phyloP scores from a whole-genome alignment of 1,140 invertebrate genomes.

The Lasioglossum baleicum region DNA sequence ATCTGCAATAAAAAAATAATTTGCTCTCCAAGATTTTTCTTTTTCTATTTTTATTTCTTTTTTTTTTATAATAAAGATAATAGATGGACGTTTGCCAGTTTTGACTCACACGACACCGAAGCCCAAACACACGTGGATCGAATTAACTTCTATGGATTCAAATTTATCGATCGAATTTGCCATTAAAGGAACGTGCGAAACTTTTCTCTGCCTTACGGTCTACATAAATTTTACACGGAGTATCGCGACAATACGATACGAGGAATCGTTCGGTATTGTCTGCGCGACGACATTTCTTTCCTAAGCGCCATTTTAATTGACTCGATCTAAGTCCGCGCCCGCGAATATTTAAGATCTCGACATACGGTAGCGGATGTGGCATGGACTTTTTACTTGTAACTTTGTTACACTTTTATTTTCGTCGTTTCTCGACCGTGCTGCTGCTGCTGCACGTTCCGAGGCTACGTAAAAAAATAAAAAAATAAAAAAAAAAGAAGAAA shows the following conservation, averaged over 20 bases:
- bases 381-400: slow-evolving; percentile 43
- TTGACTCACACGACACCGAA: slow-evolving; percentile 37
- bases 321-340: slow-evolving; percentile 1
- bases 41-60: too few species aligned
- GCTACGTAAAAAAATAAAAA: too few species aligned
- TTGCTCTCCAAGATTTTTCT: too few species aligned
- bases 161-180: slow-evolving; percentile 41
- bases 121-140: slow-evolving; percentile 44
- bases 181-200: too few species aligned
- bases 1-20: too few species aligned
- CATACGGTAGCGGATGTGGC: slow-evolving; percentile 40
- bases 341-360: slow-evolving; percentile 10
- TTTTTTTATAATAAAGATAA: neutral
- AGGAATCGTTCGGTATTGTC: too few species aligned
- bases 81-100: slow-evolving; percentile 8
- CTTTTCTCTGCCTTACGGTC: too few species aligned
- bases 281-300: neutral
- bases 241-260: too few species aligned
- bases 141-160: slow-evolving; percentile 47
- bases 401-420: slow-evolving; percentile 55
- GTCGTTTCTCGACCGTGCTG: slow-evolving; percentile 17
- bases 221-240: too few species aligned
- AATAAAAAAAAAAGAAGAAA: neutral
- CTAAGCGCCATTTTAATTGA: neutral
- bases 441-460: slow-evolving; percentile 2